Evolutionary conservation across 1,140 invertebrate species (phyloP).

Genomic region (Hetaerina americana): DNA sequence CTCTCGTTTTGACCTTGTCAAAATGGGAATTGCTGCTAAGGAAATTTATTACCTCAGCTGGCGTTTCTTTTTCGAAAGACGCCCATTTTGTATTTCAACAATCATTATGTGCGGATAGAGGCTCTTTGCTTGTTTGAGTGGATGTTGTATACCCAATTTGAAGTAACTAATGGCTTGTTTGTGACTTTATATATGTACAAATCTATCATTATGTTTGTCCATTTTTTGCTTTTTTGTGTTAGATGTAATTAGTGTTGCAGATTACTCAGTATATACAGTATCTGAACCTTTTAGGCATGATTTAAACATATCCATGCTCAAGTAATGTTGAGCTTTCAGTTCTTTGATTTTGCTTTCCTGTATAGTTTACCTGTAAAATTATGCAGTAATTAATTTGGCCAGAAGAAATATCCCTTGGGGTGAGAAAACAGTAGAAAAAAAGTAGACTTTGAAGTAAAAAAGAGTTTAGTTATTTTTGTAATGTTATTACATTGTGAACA

Average conservation of each 20-base stretch:
- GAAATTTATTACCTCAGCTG: neutral
- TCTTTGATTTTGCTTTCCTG: neutral
- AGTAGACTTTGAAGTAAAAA: neutral
- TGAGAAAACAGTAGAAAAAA: neutral
- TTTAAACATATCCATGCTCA: neutral
- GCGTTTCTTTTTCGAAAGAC: neutral
- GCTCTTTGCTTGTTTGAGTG: neutral
- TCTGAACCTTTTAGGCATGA: neutral
- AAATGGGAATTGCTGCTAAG: neutral
- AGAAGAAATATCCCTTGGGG: neutral
- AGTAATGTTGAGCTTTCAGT: neutral
- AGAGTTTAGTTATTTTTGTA: neutral
- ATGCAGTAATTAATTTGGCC: neutral
- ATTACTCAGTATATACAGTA: neutral
- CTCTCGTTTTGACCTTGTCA: neutral
- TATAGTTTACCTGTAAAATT: neutral
- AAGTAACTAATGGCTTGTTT: neutral
- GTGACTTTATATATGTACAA: neutral
- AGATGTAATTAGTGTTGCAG: neutral
- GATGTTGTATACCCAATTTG: neutral
- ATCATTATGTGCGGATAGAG: neutral
- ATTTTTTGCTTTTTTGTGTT: conserved; percentile 1
- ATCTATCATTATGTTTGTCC: neutral
- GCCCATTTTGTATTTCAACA: neutral
- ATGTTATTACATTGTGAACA: neutral